Conservation (phyloP, 2,888 invertebrate species). For the Acanthosepion lycidas region DNA sequence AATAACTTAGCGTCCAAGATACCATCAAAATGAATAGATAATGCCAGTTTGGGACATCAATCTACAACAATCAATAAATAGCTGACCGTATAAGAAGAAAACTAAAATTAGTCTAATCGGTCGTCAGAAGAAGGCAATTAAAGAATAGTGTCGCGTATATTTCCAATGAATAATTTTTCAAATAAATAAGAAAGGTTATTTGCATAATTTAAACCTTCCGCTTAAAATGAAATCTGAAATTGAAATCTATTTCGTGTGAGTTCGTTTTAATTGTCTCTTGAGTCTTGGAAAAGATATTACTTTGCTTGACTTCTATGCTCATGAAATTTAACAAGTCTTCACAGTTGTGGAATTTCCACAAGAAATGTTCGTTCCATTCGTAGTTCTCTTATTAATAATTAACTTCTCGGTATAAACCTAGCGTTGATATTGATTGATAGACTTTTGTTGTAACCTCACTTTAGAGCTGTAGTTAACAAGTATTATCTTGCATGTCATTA, state of each 20-base stretch:
- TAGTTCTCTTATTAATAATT: too few species aligned
- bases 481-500: too few species aligned
- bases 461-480: too few species aligned
- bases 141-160: neutral
- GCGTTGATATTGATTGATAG: too few species aligned
- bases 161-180: constrained; percentile 9
- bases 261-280: neutral
- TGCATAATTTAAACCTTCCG: neutral
- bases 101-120: neutral
- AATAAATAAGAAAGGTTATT: neutral
- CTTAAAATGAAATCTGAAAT: neutral
- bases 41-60: neutral
- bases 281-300: neutral
- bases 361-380: too few species aligned
- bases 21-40: neutral
- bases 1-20: neutral
- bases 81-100: neutral
- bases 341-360: too few species aligned
- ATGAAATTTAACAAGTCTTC: neutral
- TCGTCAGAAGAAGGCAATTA: neutral
- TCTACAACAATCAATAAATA: neutral
- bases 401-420: too few species aligned
- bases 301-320: neutral
- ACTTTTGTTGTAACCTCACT: too few species aligned
- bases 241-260: neutral